These are phyloP conservation scores for Gadus chalcogrammus DNA, from an alignment of 2,113 vertebrate species.

Conservation along the genomic window DNA sequence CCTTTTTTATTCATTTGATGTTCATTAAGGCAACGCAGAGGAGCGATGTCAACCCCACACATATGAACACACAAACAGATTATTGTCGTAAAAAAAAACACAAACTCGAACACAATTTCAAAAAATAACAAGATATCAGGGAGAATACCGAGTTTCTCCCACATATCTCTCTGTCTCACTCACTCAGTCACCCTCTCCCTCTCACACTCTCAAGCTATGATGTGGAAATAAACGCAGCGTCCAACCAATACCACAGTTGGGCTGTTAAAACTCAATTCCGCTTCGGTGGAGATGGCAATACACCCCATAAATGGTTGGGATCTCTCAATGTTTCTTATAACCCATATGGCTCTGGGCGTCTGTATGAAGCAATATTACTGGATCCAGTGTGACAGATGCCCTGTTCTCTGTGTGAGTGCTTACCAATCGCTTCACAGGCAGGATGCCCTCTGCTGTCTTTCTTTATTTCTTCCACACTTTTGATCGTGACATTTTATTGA, in stretches of 20 bases:
- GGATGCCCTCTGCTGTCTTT: constrained; percentile 33
- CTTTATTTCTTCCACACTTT: constrained; percentile 25
- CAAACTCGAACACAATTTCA: too few relatives aligned
- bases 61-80: too few relatives aligned
- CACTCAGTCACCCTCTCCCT: constrained; percentile 3
- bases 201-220: not conserved
- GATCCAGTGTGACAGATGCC: constrained; percentile 38
- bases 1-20: too few relatives aligned
- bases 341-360: constrained; percentile 22
- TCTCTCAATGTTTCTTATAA: constrained; percentile 21
- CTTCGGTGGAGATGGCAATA: not conserved
- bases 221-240: too few relatives aligned
- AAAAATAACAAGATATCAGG: too few relatives aligned
- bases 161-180: constrained; percentile 28
- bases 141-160: too few relatives aligned
- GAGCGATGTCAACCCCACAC: too few relatives aligned
- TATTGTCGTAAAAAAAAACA: constrained; percentile 16
- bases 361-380: constrained; percentile 15
- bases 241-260: too few relatives aligned
- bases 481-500: constrained; percentile 18
- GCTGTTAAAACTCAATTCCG: too few relatives aligned
- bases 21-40: too few relatives aligned
- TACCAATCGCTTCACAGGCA: constrained; percentile 28
- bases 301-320: constrained; percentile 28
- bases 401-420: constrained; percentile 26